Conservation (phyloP, 2,888 invertebrate species). For the Axea sp. region DNA sequence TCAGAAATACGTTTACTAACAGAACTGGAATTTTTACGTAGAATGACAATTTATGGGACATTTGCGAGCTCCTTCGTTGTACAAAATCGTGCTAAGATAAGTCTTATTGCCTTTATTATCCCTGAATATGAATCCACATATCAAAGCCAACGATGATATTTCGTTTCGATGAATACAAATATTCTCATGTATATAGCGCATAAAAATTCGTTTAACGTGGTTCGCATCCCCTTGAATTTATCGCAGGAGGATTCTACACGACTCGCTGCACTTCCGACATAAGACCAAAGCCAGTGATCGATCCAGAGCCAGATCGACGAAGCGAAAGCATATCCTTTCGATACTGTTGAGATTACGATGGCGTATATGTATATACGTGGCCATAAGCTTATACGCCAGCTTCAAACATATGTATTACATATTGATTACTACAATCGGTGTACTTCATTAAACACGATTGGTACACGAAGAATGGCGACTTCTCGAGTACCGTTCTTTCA, state of each 20-base stretch:
- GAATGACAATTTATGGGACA: too few species aligned
- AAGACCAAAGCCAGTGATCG: conserved; percentile 43
- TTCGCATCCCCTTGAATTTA: conserved; percentile 60
- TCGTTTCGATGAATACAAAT: conserved; percentile 38
- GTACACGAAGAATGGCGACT: conserved; percentile 9
- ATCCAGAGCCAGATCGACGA: too few species aligned
- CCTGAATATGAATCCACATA: neutral
- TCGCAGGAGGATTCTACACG: conserved; percentile 53
- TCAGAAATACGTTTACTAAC: too few species aligned
- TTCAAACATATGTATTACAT: conserved; percentile 56
- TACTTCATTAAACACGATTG: conserved; percentile 57
- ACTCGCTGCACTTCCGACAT: conserved; percentile 56
- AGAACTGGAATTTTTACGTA: too few species aligned
- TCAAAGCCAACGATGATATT: conserved; percentile 28
- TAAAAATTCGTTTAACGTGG: conserved; percentile 55
- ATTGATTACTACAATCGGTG: conserved; percentile 60
- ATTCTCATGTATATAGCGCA: conserved; percentile 27
- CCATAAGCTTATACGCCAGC: conserved; percentile 23
- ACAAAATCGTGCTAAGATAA: too few species aligned
- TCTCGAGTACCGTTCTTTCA: conserved; percentile 13
- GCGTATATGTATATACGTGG: conserved; percentile 15
- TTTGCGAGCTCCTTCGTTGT: too few species aligned
- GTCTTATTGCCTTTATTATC: too few species aligned
- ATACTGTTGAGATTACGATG: conserved; percentile 54
- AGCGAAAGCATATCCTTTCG: conserved; percentile 50